Conservation (phyloP, 2,888 invertebrate genomes). For the Stictocephala bisonia region DNA sequence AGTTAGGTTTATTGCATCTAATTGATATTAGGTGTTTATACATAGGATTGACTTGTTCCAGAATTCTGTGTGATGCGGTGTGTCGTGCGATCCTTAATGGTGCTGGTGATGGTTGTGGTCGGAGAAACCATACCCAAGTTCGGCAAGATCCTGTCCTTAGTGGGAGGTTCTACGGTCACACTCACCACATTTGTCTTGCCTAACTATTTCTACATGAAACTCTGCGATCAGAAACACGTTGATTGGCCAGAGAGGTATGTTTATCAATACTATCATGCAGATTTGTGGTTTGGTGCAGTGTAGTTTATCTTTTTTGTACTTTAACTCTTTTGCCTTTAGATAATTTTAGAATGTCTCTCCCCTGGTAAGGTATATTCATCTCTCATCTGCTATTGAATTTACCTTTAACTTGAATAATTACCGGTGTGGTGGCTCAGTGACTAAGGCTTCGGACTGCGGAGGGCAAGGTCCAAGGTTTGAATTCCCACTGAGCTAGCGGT, state of each 20-base stretch:
- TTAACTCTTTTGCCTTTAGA: neutral
- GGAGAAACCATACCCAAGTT: slow-evolving; percentile 77
- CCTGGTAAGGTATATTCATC: neutral
- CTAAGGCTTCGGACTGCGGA: too few relatives aligned
- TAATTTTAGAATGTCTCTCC: neutral
- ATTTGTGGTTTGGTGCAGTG: too few relatives aligned
- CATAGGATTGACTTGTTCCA: slow-evolving; percentile 61
- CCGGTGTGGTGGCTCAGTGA: too few relatives aligned
- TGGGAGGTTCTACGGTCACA: slow-evolving; percentile 78
- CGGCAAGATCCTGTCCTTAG: slow-evolving; percentile 74
- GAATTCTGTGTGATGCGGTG: slow-evolving; percentile 73
- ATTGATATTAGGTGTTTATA: neutral
- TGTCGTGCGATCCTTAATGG: slow-evolving; percentile 69
- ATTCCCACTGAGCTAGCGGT: too few relatives aligned
- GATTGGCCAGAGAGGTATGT: slow-evolving; percentile 66
- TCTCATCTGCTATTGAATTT: too few relatives aligned
- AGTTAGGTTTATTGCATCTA: too few relatives aligned
- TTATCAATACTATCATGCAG: slow-evolving; percentile 16
- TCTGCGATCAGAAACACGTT: slow-evolving; percentile 66
- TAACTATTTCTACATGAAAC: slow-evolving; percentile 73
- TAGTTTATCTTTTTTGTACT: neutral
- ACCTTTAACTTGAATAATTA: too few relatives aligned
- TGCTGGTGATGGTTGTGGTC: slow-evolving; percentile 72
- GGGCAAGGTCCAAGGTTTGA: too few relatives aligned
- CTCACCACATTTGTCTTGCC: slow-evolving; percentile 77